These are phyloP conservation scores for Eucera pruinosa DNA, from an alignment of 2,888 invertebrate genomes.

Conservation along the genomic window DNA sequence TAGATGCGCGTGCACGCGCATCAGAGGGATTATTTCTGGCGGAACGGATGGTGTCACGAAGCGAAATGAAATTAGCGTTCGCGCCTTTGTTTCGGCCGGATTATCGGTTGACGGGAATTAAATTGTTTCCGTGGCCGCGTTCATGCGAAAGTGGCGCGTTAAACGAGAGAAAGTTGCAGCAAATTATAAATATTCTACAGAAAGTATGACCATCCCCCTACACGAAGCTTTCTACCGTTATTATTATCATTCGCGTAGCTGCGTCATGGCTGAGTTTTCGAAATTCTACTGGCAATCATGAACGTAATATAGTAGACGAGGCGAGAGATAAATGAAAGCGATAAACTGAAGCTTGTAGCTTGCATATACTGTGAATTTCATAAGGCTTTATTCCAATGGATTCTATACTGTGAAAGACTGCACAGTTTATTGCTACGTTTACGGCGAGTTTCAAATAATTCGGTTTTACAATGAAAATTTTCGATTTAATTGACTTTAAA, in stretches of 20 bases:
- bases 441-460: too few relatives aligned
- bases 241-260: background rate
- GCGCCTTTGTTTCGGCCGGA: slow-evolving; percentile 24
- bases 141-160: slow-evolving; percentile 13
- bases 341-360: background rate
- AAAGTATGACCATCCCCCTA: background rate
- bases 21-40: slow-evolving; percentile 23
- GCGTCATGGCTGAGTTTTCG: background rate
- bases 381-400: too few relatives aligned
- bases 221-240: background rate
- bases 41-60: slow-evolving; percentile 13
- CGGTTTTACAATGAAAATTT: too few relatives aligned
- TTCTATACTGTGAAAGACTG: too few relatives aligned
- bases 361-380: too few relatives aligned
- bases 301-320: background rate
- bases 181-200: background rate
- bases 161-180: slow-evolving; percentile 9
- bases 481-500: too few relatives aligned
- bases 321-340: background rate
- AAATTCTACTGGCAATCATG: background rate
- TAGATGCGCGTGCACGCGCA: background rate
- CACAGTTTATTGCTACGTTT: too few relatives aligned
- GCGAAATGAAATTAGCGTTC: slow-evolving; percentile 41
- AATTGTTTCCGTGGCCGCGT: slow-evolving; percentile 27
- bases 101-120: slow-evolving; percentile 41